Evolutionary conservation across 2,888 invertebrate species (phyloP).

Genomic region (Enchytraeus crypticus): DNA sequence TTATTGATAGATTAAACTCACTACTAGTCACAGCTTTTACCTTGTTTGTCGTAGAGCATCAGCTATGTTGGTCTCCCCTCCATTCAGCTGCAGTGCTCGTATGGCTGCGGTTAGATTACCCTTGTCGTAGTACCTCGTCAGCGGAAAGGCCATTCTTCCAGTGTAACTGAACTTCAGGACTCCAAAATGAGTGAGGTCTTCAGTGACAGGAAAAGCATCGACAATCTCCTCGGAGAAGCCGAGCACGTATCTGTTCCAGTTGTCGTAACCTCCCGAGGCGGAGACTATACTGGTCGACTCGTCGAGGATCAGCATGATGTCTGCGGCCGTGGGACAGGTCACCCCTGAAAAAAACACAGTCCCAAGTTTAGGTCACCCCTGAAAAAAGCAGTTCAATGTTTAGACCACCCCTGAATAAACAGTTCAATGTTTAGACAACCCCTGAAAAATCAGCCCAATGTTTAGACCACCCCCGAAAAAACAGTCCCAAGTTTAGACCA

Average conservation of each 20-base stretch:
- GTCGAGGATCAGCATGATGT: constrained; percentile 22
- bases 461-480: too few species aligned
- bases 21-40: too few species aligned
- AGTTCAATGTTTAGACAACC: too few species aligned
- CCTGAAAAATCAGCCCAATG: too few species aligned
- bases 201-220: constrained; percentile 5
- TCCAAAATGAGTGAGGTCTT: constrained; percentile 5
- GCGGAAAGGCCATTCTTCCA: background rate
- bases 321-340: constrained; percentile 14
- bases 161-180: constrained; percentile 11
- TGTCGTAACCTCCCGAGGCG: background rate
- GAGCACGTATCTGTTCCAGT: constrained; percentile 14
- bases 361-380: too few species aligned
- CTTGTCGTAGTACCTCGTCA: constrained; percentile 4
- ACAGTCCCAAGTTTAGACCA: too few species aligned
- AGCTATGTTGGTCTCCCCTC: constrained; percentile 19
- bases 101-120: constrained; percentile 3
- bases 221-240: constrained; percentile 10
- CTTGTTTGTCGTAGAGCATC: constrained; percentile 9
- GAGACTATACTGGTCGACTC: constrained; percentile 14
- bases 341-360: constrained; percentile 5
- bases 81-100: background rate
- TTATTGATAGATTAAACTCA: too few species aligned
- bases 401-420: too few species aligned
- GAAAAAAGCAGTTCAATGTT: too few species aligned